Base-by-base conservation (phyloP, 2,113 vertebrate genomes). In the Lathamus discolor region DNA sequence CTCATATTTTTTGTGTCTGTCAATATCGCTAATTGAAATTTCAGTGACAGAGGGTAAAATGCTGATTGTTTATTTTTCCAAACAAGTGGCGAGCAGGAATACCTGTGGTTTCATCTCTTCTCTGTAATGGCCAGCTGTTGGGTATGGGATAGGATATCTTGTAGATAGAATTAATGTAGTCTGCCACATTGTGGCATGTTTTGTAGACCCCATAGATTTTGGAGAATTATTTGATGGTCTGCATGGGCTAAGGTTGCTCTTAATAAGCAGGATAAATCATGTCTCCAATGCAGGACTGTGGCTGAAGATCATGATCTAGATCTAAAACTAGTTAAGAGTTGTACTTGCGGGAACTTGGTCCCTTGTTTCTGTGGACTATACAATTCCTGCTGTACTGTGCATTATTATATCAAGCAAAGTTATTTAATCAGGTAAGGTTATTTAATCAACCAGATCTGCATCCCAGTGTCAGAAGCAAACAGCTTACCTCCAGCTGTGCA, bases 11-110 rank as follows among this genome's bases (percentile, higher is more conserved):
- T 25, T 86, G 33, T 78, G 29, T 48, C 67, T 83, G 31, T 88
- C 43, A 74, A 59, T 83, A 83, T n/a, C 22, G 59, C 63, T 92
- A 73, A 85, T 83, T 83, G 82, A 92, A 88, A 90, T 88, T 80
- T 31, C 29, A 37, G 5, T 75, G 62, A 55, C 20, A 69, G 39
- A 61, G 41, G 44, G 74, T 79, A 74, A 88, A 88, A 88, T 59
- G 28, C 37, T 86, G 23, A 46, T 83, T 35, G 33, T 79, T 95
- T 62, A 35, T 94, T 80, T 51, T 49, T 77, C 23, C 5, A 19
- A 64, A 77, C 17, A 85, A 80, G 25, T 54, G 35, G 18, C 49
- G 23, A 28, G 8, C 23, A 51, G 17, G 33, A 83, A 62, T 19
- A 64, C 23, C 25, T 52, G 25, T 75, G 64, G 10, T 70, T 92